These are phyloP conservation scores for Carollia perspicillata DNA, from an alignment of 2,113 vertebrate species.

Conservation along the genomic window DNA sequence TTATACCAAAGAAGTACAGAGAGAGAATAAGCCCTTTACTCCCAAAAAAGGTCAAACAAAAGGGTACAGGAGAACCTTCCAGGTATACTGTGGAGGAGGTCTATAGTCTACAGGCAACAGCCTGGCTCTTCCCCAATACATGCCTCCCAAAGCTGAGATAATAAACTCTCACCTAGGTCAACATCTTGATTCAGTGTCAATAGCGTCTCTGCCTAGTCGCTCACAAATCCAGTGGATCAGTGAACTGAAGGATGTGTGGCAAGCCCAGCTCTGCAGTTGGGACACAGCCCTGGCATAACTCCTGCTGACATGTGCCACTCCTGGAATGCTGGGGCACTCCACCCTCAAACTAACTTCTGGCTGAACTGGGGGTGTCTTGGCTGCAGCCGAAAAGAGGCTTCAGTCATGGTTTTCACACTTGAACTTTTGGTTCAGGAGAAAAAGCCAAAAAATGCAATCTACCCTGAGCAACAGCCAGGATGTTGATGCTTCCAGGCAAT, in stretches of 20 bases:
- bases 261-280: conserved; percentile 41
- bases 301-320: conserved; percentile 66
- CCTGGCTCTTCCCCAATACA: not conserved
- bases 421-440: conserved; percentile 55
- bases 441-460: conserved; percentile 72
- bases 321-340: conserved; percentile 67
- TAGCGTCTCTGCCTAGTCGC: not conserved
- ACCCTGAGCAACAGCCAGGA: conserved; percentile 43
- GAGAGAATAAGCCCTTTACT: not conserved
- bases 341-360: conserved; percentile 72
- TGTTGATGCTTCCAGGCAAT: conserved; percentile 35
- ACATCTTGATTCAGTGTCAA: not conserved
- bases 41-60: not conserved
- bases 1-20: not conserved
- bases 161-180: not conserved
- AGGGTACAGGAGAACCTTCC: not conserved
- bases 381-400: conserved; percentile 21
- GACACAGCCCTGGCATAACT: conserved; percentile 54
- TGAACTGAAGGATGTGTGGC: conserved; percentile 37
- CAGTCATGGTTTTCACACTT: conserved; percentile 65
- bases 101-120: not conserved
- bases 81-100: not conserved
- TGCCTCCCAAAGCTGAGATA: not conserved
- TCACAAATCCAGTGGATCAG: conserved; percentile 49
- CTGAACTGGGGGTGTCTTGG: conserved; percentile 68